Conservation (phyloP, 2,797 vertebrate genomes). For the Poeciliopsis presidionis region DNA sequence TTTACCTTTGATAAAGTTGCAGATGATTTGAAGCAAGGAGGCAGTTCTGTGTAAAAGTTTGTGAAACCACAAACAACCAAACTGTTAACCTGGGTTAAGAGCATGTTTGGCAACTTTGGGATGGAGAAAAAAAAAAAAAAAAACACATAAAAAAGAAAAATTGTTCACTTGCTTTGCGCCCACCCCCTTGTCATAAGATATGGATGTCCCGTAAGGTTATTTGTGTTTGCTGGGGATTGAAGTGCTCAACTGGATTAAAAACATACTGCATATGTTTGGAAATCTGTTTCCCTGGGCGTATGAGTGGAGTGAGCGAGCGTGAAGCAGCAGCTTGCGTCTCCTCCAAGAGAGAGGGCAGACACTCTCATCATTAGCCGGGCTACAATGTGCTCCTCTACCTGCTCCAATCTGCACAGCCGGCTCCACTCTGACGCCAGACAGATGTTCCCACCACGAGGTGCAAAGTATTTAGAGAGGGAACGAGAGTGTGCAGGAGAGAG, state of each 20-base stretch:
- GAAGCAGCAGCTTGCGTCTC: slow-evolving; percentile 83
- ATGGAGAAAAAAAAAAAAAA: slow-evolving; percentile 66
- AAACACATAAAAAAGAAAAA: slow-evolving; percentile 76
- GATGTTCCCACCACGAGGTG: slow-evolving; percentile 83
- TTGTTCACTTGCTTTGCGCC: slow-evolving; percentile 78
- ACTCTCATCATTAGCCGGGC: slow-evolving; percentile 84
- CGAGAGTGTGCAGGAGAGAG: slow-evolving; percentile 64
- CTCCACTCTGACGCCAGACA: slow-evolving; percentile 83
- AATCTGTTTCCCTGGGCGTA: slow-evolving; percentile 86
- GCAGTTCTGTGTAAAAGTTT: slow-evolving; percentile 74
- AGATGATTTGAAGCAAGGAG: slow-evolving; percentile 61
- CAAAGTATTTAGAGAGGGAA: slow-evolving; percentile 75
- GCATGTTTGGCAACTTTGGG: slow-evolving; percentile 75
- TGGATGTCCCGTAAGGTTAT: slow-evolving; percentile 86
- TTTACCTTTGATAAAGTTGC: slow-evolving; percentile 65
- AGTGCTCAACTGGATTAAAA: slow-evolving; percentile 86
- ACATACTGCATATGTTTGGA: slow-evolving; percentile 86
- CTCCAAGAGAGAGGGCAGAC: slow-evolving; percentile 83
- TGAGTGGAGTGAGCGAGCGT: slow-evolving; percentile 77
- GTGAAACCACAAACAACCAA: slow-evolving; percentile 69
- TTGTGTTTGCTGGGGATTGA: slow-evolving; percentile 81
- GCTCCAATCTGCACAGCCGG: slow-evolving; percentile 84
- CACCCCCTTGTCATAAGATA: slow-evolving; percentile 83
- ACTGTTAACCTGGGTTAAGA: slow-evolving; percentile 76
- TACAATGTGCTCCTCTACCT: slow-evolving; percentile 84